Conservation (phyloP, 2,888 invertebrate genomes). For the Chaetogeoica ovagalla region DNA sequence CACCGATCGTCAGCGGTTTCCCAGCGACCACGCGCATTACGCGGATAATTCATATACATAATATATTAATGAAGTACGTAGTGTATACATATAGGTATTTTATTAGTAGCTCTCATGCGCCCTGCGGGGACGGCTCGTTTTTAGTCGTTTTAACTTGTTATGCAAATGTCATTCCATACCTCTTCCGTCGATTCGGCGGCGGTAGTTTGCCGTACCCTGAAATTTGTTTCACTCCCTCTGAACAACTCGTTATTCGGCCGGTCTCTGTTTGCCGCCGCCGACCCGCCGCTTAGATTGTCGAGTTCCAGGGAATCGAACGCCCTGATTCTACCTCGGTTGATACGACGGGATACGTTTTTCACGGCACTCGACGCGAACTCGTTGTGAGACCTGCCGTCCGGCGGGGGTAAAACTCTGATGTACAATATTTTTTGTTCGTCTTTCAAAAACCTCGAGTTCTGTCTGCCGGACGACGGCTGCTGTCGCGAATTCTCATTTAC, state of each 20-base stretch:
- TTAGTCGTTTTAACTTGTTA: constrained; percentile 46
- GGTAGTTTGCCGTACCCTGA: constrained; percentile 4
- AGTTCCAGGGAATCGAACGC: constrained; percentile 48
- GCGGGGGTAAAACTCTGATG: constrained; percentile 25
- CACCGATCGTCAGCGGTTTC: constrained; percentile 26
- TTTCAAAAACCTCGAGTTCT: constrained; percentile 46
- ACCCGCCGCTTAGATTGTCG: constrained; percentile 7
- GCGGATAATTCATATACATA: not conserved
- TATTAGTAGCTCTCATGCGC: constrained; percentile 49
- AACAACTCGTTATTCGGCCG: constrained; percentile 19
- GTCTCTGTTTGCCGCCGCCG: not conserved
- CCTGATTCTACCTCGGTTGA: constrained; percentile 30
- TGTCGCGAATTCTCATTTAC: not conserved
- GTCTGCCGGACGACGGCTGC: constrained; percentile 1
- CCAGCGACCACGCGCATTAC: constrained; percentile 25
- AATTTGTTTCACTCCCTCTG: constrained; percentile 44
- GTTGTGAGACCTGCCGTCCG: constrained; percentile 52
- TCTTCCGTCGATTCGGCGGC: constrained; percentile 28
- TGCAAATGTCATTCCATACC: constrained; percentile 47
- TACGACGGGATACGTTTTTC: constrained; percentile 40
- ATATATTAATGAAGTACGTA: constrained; percentile 28
- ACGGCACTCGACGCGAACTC: constrained; percentile 53
- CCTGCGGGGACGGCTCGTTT: constrained; percentile 8
- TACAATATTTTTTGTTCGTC: constrained; percentile 37
- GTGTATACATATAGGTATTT: constrained; percentile 17